A percentile compares a stretch with the other conserved stretches of the same genome.
Evolutionary conservation across 1,140 invertebrate genomes (phyloP).

Genomic region (Sipha flava): DNA sequence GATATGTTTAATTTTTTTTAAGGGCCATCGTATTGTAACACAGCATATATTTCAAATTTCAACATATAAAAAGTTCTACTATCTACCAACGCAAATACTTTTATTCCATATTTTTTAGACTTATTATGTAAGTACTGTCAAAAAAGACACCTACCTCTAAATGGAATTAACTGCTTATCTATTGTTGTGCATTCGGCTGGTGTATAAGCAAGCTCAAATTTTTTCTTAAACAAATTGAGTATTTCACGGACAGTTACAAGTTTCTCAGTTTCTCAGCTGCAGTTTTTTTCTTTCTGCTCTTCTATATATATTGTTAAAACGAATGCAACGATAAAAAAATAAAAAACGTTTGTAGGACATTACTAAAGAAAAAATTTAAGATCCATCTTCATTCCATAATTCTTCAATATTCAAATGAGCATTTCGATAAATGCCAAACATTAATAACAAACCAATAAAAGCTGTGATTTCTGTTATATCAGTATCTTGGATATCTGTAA

Average conservation of each 20-base stretch:
- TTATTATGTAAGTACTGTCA: constrained; percentile 45
- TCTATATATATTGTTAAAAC: not conserved
- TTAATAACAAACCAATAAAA: constrained; percentile 12
- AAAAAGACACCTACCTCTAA: constrained; percentile 38
- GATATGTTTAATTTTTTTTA: constrained; percentile 39
- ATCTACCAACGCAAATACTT: constrained; percentile 39
- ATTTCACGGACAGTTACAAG: constrained; percentile 42
- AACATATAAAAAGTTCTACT: constrained; percentile 24
- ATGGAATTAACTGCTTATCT: constrained; percentile 44
- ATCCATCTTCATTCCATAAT: not conserved
- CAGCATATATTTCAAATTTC: not conserved
- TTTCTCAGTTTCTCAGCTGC: not conserved
- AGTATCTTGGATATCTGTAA: not conserved
- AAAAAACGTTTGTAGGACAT: not conserved
- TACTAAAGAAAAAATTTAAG: not conserved
- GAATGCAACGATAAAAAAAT: not conserved
- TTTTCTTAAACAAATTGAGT: constrained; percentile 41
- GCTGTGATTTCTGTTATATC: not conserved
- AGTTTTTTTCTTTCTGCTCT: not conserved
- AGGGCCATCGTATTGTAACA: constrained; percentile 39
- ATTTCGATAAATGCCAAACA: not conserved
- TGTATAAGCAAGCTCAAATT: constrained; percentile 42
- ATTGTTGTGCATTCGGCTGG: constrained; percentile 41
- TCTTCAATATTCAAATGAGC: not conserved
- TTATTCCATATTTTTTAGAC: constrained; percentile 43